Evolutionary conservation across 1,140 invertebrate species (phyloP), one percentile per base, ranked within the genome.

Genomic region (Eubasilissa regina): DNA sequence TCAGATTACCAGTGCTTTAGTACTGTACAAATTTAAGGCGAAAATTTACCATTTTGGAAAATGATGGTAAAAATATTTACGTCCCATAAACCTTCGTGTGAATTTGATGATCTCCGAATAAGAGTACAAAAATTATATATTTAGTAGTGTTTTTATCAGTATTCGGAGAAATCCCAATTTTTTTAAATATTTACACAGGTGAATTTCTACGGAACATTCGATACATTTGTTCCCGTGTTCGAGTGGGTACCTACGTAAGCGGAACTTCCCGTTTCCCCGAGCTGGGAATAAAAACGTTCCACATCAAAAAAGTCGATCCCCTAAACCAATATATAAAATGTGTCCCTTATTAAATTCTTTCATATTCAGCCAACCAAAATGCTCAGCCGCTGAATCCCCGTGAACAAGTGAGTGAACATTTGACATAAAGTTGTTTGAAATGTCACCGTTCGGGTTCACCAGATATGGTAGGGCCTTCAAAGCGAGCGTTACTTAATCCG

Each of bases 381-480:
- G 78, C 75, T 74, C 66, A 75, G 25, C 70, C 70, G 70, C 25
- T 44, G 80, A 56, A 60, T 79, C 75, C 51, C 58, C 21, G 74
- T 77, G 74, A 77, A 70, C 79, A 72, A 76, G 74, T 53, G 81
- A 79, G 68, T 62, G 72, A 79, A 74, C 78, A 80, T 77, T 82
- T 77, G 78, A 80, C 78, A 77, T 80, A 74, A 80, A 79, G 68
- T 80, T 73, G 78, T 81, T 81, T 77, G 78, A 82, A 82, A 82
- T 82, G 81, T 82, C 81, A 82, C 75, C 81, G 56, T 82, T 82
- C 64, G 70, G 81, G 81, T 82, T 82, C 78, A 80, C 51, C 81
- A 80, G 78, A 80, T 80, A 62, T 73, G 73, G 51, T 12, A 43
- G 66, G 53, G 51, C 78, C 75, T 75, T 82, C 81, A 82, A 82